These are phyloP conservation scores for Phyllostomus discolor DNA, from an alignment of 2,113 vertebrate genomes.

Conservation along the genomic window DNA sequence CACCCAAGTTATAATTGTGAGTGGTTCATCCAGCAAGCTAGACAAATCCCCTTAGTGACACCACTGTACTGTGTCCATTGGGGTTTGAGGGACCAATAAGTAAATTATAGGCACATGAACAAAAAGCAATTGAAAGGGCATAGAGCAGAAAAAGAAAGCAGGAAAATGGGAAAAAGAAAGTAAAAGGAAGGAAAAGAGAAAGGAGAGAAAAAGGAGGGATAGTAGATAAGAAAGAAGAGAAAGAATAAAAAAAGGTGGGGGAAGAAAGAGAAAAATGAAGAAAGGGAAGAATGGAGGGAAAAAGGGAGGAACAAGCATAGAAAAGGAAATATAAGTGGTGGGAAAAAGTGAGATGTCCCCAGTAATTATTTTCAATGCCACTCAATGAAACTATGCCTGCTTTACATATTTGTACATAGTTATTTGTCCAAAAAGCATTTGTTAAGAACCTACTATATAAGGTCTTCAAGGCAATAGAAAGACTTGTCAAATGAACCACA, in stretches of 20 bases:
- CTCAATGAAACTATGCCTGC: neutral
- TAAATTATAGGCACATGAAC: neutral
- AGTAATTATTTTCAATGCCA: neutral
- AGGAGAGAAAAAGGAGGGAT: neutral
- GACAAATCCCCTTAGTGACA: neutral
- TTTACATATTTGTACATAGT: neutral
- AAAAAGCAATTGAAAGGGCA: neutral
- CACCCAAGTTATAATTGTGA: neutral
- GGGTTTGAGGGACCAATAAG: neutral
- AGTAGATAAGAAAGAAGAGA: neutral
- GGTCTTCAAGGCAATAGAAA: neutral
- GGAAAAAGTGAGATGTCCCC: neutral
- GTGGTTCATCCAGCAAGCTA: neutral
- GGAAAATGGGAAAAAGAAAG: neutral
- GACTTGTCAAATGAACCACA: neutral
- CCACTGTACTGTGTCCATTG: fast-evolving
- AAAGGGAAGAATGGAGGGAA: fast-evolving
- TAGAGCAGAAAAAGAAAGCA: neutral
- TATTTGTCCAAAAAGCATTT: neutral
- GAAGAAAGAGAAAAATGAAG: neutral
- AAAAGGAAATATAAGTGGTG: neutral
- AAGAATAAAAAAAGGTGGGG: neutral
- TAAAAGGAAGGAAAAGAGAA: neutral
- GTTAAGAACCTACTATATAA: neutral
- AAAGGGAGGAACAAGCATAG: neutral